These are phyloP conservation scores for Eonycteris spelaea DNA, from an alignment of 2,113 vertebrate genomes.

Conservation along the genomic window DNA sequence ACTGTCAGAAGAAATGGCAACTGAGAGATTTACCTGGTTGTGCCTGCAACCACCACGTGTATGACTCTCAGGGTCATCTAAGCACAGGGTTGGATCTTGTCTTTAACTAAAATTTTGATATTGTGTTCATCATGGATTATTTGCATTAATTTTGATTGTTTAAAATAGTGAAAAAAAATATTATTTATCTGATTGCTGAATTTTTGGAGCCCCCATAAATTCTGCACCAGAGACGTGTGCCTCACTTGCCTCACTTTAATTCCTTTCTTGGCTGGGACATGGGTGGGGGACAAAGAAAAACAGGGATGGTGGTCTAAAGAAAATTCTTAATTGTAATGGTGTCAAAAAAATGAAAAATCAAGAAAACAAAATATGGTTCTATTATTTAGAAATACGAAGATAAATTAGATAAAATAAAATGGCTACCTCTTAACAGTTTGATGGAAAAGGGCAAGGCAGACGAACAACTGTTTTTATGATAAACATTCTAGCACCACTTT, in stretches of 20 bases:
- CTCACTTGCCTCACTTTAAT: not conserved
- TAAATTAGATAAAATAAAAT: not conserved
- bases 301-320: not conserved
- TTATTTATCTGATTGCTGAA: not conserved
- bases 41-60: not conserved
- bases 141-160: not conserved
- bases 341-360: not conserved
- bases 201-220: not conserved
- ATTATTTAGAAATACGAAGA: not conserved
- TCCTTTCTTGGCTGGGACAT: not conserved
- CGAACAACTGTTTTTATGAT: not conserved
- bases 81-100: not conserved
- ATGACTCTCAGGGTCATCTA: not conserved
- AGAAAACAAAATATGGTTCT: not conserved
- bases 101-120: not conserved
- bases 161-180: not conserved
- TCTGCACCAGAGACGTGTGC: not conserved
- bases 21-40: not conserved
- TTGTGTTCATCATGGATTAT: not conserved
- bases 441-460: not conserved
- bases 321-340: not conserved
- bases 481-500: not conserved
- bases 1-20: not conserved
- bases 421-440: not conserved
- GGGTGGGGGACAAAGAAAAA: not conserved